phyloP scores from a whole-genome alignment of 1,140 invertebrate species.

The Antheraea mylitta region DNA sequence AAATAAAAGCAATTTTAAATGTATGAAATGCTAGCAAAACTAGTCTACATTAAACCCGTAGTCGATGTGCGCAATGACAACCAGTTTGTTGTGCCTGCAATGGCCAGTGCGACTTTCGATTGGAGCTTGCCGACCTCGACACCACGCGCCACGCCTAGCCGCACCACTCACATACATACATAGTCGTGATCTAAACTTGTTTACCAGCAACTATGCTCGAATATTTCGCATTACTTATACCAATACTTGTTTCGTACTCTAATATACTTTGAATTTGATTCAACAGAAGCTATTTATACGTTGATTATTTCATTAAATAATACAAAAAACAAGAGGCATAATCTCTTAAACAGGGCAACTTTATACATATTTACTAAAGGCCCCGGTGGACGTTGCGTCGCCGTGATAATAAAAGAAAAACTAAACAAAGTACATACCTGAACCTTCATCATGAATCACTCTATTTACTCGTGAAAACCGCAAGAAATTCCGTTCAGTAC shows the following conservation, averaged over 20 bases:
- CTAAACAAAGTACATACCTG: too few relatives aligned
- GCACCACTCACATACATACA: conserved; percentile 54
- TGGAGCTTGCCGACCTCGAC: conserved; percentile 58
- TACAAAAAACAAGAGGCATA: neutral
- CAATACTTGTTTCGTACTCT: neutral
- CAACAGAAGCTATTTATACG: neutral
- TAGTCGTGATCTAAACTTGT: conserved; percentile 63
- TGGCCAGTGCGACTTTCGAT: conserved; percentile 50
- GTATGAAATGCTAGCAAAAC: neutral
- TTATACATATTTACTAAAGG: too few relatives aligned
- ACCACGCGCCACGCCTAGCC: conserved; percentile 50
- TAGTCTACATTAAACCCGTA: neutral
- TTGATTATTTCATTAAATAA: neutral
- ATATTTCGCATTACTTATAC: conserved; percentile 3
- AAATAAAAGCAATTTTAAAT: neutral
- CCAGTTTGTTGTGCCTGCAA: neutral
- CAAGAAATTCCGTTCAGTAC: too few relatives aligned
- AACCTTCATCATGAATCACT: too few relatives aligned
- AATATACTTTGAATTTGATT: neutral
- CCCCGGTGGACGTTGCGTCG: too few relatives aligned
- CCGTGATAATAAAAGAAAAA: too few relatives aligned
- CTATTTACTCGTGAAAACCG: too few relatives aligned
- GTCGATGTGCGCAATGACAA: neutral
- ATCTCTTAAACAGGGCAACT: too few relatives aligned
- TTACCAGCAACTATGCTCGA: conserved; percentile 32